These are phyloP conservation scores for Schizothorax lantsangensis DNA, from an alignment of 2,797 vertebrate species.

Conservation along the genomic window DNA sequence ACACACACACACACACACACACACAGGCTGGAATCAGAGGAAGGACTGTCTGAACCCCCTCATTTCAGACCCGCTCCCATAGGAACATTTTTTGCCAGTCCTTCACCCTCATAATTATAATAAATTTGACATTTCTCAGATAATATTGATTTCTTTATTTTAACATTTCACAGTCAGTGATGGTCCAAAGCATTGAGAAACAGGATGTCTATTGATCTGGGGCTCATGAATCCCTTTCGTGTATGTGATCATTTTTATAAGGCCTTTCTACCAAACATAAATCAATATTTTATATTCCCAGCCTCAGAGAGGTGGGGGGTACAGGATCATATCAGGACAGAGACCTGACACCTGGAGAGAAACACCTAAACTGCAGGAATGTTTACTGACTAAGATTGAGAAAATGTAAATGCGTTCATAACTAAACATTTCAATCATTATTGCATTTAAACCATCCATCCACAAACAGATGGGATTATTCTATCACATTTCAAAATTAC, in stretches of 20 bases:
- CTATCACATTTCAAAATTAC: neutral
- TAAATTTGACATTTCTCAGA: conserved; percentile 97
- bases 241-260: conserved; percentile 97
- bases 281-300: conserved; percentile 96
- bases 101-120: conserved; percentile 95
- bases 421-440: neutral
- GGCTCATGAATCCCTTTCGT: conserved; percentile 92
- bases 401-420: neutral
- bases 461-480: neutral
- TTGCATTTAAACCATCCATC: neutral
- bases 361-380: conserved; percentile 31
- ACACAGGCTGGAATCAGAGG: conserved; percentile 75
- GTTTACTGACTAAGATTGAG: neutral
- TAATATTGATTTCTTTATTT: conserved; percentile 97
- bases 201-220: conserved; percentile 93
- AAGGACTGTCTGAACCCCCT: conserved; percentile 73
- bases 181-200: conserved; percentile 90
- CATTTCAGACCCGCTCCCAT: conserved; percentile 79
- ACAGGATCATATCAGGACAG: conserved; percentile 84
- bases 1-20: conserved; percentile 71
- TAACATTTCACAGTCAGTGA: conserved; percentile 92
- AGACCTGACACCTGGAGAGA: conserved; percentile 86
- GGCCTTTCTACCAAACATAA: conserved; percentile 94
- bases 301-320: conserved; percentile 76
- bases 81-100: conserved; percentile 85